Evolutionary conservation across 2,113 vertebrate genomes (phyloP), one percentile per base, ranked within the genome.

Genomic region (Rissa tridactyla): DNA sequence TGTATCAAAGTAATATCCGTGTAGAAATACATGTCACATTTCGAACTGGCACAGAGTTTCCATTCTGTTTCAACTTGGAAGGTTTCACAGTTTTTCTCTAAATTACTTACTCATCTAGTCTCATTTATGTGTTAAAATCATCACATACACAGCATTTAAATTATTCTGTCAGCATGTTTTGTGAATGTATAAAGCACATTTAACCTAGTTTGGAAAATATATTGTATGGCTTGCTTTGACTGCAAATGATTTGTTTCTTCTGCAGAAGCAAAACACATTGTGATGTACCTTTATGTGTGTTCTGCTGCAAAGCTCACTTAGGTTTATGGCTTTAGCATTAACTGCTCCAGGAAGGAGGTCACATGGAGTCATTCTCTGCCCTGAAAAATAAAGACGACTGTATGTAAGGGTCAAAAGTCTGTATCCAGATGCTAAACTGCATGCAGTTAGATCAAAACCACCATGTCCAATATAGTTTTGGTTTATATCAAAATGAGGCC

Each of bases 281-380:
- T 40, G 75, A 68, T 62, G 11, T 6, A 83, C 23, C 60, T 79
- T 88, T 79, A 32, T 3, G 7, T 66, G 72, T 61, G 72, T 71
- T 85, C 60, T 78, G 85, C 58, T 96, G 57, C 60, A 89, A 72
- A 87, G 34, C 42, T 96, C 42, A 22, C 49, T 62, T 34, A 70
- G 23, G 34, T 96, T 93, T 85, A 92, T 80, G 70, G 49, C 25
- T 77, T 95, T 15, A 92, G 38, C 58, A 70, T 83, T 79, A 92
- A 27, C 61, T 79, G 55, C 25, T 78, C n/a, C 62, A 65, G 44
- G 55, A 85, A 88, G 22, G 58, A 89, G 42, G 34, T 85, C 54
- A 40, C 25, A 40, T 16, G 34, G 44, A 66, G 11, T 54, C 30
- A 5, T 55, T 58, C 30, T 55, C 36, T 88, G 14, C 15, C 52